A percentile compares a stretch with the other conserved stretches of the same genome.
Conservation (phyloP, 2,888 invertebrate genomes). For the Empis stercorea region DNA sequence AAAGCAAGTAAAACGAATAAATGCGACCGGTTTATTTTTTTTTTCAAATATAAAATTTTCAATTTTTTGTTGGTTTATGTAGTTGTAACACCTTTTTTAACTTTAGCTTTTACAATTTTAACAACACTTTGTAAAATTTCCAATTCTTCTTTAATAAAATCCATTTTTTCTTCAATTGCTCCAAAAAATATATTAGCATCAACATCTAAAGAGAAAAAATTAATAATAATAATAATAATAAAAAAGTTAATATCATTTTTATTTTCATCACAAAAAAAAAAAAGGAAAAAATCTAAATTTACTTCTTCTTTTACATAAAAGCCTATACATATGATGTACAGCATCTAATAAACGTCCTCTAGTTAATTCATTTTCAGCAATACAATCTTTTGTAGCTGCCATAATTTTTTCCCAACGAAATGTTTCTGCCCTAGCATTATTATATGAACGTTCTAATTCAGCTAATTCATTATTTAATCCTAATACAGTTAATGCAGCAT, state of each 20-base stretch:
- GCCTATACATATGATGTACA: conserved; percentile 25
- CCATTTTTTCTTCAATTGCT: conserved; percentile 21
- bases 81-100: background rate
- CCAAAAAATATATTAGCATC: background rate
- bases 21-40: no score
- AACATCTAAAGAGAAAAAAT: conserved; percentile 10
- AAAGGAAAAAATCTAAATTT: no score
- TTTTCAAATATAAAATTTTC: no score
- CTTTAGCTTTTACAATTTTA: conserved; percentile 4
- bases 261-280: no score
- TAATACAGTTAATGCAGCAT: conserved; percentile 27
- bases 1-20: no score
- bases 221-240: background rate
- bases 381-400: conserved; percentile 23
- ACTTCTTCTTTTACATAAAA: conserved; percentile 27
- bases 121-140: conserved; percentile 23
- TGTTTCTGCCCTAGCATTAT: conserved; percentile 22
- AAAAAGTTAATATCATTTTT: no score
- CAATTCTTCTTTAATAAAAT: conserved; percentile 29
- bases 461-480: conserved; percentile 31
- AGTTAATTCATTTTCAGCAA: conserved; percentile 22
- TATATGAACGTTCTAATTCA: conserved; percentile 29
- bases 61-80: no score
- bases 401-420: conserved; percentile 31
- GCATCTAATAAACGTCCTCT: conserved; percentile 27